phyloP scores from a whole-genome alignment of 2,888 invertebrate species.

The Chirona hameri region DNA sequence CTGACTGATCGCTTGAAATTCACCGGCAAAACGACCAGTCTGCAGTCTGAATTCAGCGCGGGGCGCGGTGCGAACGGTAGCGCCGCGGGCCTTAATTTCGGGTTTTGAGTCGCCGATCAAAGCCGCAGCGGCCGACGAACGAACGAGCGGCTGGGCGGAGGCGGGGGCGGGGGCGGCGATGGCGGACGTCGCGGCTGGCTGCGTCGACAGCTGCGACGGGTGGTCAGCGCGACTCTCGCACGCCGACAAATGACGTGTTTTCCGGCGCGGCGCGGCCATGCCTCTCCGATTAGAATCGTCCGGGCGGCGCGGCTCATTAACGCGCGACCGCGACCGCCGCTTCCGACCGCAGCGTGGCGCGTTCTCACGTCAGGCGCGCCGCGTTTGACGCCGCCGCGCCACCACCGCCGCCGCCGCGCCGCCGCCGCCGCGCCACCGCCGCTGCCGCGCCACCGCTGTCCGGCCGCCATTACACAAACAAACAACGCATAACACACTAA shows the following conservation, averaged over 20 bases:
- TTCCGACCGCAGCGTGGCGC: constrained; percentile 8
- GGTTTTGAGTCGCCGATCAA: background rate
- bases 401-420: background rate
- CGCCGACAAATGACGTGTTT: background rate
- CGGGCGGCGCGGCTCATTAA: background rate
- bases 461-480: constrained; percentile 26
- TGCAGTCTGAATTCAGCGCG: background rate
- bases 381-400: constrained; percentile 6
- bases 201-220: background rate
- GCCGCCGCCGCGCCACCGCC: background rate
- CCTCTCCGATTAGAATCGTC: background rate
- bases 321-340: background rate
- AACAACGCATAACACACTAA: constrained; percentile 29
- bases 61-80: too few relatives aligned
- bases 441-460: background rate
- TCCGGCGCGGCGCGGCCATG: constrained; percentile 3
- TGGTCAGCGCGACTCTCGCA: background rate
- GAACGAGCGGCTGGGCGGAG: too few relatives aligned
- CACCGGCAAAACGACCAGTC: too few relatives aligned
- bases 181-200: background rate
- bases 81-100: background rate
- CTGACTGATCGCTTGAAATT: too few relatives aligned
- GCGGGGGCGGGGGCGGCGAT: background rate
- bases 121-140: background rate
- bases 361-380: constrained; percentile 25